These are phyloP conservation scores for Parus major DNA, from an alignment of 2,113 vertebrate genomes.

Conservation along the genomic window DNA sequence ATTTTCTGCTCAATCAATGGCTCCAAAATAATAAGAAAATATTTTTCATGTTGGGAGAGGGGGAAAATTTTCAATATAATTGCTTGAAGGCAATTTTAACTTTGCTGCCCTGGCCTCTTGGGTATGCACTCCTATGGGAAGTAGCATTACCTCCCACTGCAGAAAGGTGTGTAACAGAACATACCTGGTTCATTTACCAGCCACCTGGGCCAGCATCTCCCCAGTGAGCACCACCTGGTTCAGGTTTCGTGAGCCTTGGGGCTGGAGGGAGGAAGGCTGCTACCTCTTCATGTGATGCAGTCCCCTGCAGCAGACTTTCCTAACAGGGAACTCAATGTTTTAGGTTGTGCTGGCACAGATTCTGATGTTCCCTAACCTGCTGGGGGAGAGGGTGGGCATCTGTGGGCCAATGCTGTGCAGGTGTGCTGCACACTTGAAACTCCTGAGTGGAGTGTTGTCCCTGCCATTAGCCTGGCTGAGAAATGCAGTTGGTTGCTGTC, in stretches of 20 bases:
- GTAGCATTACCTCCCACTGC: not conserved
- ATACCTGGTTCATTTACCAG: not conserved
- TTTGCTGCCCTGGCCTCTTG: not conserved
- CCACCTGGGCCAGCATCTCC: not conserved
- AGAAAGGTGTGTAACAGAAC: not conserved
- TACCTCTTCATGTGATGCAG: not conserved
- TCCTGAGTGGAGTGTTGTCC: not conserved
- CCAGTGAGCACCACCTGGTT: not conserved
- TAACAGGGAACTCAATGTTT: not conserved
- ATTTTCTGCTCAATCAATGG: not conserved
- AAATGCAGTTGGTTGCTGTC: not conserved
- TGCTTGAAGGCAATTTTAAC: not conserved
- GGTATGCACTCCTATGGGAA: rapidly evolving
- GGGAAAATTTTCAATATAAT: not conserved
- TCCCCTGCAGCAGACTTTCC: not conserved
- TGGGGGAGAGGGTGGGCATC: not conserved
- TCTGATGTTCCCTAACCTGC: not conserved
- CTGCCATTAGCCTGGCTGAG: not conserved
- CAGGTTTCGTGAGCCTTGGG: not conserved
- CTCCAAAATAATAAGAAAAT: not conserved
- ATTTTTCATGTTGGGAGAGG: not conserved
- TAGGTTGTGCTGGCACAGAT: not conserved
- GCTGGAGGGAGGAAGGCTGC: not conserved
- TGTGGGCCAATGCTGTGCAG: rapidly evolving
- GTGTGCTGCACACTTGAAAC: not conserved